A percentile compares a stretch with the other conserved stretches of the same genome.
phyloP scores from a whole-genome alignment of 2,888 invertebrate genomes.

The Amphipoea lucens region DNA sequence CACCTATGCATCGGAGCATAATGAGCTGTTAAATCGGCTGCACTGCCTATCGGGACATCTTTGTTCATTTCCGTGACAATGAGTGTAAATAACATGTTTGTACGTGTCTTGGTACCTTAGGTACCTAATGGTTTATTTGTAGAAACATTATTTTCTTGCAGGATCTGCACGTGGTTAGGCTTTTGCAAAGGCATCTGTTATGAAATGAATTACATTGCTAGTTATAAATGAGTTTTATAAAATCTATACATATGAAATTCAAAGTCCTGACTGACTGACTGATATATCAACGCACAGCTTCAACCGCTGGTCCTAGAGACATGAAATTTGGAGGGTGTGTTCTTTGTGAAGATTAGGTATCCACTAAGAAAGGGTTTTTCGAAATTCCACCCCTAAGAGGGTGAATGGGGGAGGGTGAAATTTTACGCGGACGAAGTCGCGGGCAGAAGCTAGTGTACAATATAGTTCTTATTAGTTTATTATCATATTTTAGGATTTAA shows the following conservation, averaged over 20 bases:
- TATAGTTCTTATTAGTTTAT: neutral
- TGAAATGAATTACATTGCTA: conserved; percentile 22
- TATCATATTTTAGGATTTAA: neutral
- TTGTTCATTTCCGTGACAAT: conserved; percentile 65
- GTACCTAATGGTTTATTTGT: conserved; percentile 38
- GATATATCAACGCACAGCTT: no score
- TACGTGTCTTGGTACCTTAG: conserved; percentile 26
- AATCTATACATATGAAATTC: no score
- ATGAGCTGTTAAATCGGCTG: conserved; percentile 64
- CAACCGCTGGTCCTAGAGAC: no score
- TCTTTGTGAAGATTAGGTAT: no score
- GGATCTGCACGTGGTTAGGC: conserved; percentile 17
- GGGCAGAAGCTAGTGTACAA: no score
- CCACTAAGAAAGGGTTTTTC: no score
- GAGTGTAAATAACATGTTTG: conserved; percentile 57
- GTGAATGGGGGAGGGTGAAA: no score
- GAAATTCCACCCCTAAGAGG: no score
- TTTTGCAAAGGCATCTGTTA: conserved; percentile 11
- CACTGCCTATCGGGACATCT: conserved; percentile 62
- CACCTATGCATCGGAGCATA: conserved; percentile 52
- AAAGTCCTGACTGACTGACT: no score
- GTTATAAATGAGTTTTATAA: neutral
- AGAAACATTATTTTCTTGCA: conserved; percentile 15
- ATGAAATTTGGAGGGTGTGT: no score
- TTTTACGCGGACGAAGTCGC: no score